A percentile compares a stretch with the other conserved stretches of the same genome.
These are phyloP conservation scores for Pseudomyrmex sp. DNA, from an alignment of 1,140 invertebrate genomes.

Conservation along the genomic window DNA sequence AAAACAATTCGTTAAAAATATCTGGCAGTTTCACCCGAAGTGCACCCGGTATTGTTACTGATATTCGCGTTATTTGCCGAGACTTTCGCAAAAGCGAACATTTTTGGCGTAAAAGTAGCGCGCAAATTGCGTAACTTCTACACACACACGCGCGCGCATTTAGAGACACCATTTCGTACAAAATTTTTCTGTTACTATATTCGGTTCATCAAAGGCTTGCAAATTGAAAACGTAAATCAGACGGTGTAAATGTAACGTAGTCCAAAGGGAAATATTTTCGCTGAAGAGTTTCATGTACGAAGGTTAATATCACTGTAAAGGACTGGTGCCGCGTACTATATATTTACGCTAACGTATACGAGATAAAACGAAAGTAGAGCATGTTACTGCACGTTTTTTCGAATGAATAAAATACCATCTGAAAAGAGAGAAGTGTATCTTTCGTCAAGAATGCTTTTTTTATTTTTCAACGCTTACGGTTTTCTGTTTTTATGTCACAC, in stretches of 20 bases:
- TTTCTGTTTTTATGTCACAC: constrained; percentile 34
- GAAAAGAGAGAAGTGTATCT: constrained; percentile 4
- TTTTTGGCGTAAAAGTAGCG: background rate
- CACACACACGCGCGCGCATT: background rate
- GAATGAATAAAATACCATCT: constrained; percentile 42
- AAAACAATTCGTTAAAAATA: constrained; percentile 25
- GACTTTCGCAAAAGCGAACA: background rate
- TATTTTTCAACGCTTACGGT: background rate
- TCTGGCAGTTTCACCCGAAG: constrained; percentile 1
- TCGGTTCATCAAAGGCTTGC: background rate
- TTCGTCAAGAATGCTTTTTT: background rate
- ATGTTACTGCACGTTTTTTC: background rate
- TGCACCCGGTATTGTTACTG: background rate
- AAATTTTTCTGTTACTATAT: background rate
- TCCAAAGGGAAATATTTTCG: background rate
- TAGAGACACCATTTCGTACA: background rate
- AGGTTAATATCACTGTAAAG: constrained; percentile 27
- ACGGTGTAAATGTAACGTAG: background rate
- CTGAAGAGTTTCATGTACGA: constrained; percentile 3
- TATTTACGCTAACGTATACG: constrained; percentile 28
- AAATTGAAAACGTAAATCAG: constrained; percentile 1
- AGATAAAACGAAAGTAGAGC: constrained; percentile 12
- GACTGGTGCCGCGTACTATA: background rate
- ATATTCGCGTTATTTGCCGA: background rate
- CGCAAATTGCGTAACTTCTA: background rate